These are phyloP conservation scores for Monopterus albus DNA, from an alignment of 2,113 vertebrate species.

Conservation along the genomic window DNA sequence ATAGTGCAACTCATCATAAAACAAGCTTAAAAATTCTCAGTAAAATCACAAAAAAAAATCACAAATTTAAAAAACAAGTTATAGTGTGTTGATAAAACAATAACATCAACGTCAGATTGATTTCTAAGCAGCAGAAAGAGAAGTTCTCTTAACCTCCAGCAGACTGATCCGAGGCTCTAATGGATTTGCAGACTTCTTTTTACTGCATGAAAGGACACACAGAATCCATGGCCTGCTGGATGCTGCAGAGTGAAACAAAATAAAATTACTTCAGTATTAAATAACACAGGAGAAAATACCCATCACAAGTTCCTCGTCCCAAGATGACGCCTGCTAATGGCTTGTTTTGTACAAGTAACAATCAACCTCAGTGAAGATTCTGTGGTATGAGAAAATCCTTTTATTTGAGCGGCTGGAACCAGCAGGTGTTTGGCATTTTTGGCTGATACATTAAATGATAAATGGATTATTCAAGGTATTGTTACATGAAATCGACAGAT, in stretches of 20 bases:
- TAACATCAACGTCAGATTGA: slow-evolving; percentile 30
- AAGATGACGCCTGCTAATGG: too few species aligned
- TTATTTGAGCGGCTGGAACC: too few species aligned
- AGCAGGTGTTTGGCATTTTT: too few species aligned
- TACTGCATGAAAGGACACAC: slow-evolving; percentile 66
- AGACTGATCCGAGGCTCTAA: not conserved
- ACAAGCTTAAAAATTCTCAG: slow-evolving; percentile 36
- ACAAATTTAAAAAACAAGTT: slow-evolving; percentile 9
- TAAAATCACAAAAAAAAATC: slow-evolving; percentile 51
- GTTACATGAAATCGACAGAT: too few species aligned
- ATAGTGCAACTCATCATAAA: slow-evolving; percentile 66
- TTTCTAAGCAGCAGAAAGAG: slow-evolving; percentile 66
- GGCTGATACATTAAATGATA: too few species aligned
- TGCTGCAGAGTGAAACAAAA: slow-evolving; percentile 56
- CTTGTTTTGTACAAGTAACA: not conserved
- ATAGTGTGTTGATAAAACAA: slow-evolving; percentile 53
- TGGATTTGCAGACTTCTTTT: not conserved
- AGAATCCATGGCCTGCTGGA: slow-evolving; percentile 74
- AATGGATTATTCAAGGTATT: too few species aligned
- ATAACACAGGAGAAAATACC: not conserved
- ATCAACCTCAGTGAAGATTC: too few species aligned
- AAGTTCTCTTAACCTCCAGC: slow-evolving; percentile 11
- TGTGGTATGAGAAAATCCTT: too few species aligned
- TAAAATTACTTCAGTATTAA: not conserved
- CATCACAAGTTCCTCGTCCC: too few species aligned